A percentile compares a stretch with the other conserved stretches of the same genome.
Evolutionary conservation across 2,888 invertebrate species (phyloP).

Genomic region (Parasteatoda lunata): DNA sequence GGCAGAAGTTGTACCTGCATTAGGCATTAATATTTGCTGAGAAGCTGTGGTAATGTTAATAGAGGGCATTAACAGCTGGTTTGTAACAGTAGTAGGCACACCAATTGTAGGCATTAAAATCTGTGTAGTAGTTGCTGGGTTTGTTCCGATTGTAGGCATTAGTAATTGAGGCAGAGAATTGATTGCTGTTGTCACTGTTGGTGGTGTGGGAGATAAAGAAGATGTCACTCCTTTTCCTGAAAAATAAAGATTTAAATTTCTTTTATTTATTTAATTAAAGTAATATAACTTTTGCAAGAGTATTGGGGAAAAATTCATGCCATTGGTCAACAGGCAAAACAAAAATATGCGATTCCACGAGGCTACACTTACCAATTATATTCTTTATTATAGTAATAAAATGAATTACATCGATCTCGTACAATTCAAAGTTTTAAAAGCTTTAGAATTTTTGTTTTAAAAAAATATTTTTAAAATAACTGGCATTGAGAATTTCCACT

Average conservation of each 20-base stretch:
- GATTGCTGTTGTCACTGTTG: slow-evolving; percentile 7
- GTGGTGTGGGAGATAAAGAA: neutral
- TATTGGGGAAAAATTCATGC: too few species aligned
- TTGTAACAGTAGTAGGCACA: neutral
- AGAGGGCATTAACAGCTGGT: slow-evolving; percentile 20
- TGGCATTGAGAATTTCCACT: too few species aligned
- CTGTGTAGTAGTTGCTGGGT: neutral
- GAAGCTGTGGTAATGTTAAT: neutral
- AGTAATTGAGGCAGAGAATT: neutral
- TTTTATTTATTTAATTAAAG: too few species aligned
- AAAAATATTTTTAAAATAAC: too few species aligned
- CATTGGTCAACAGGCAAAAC: too few species aligned
- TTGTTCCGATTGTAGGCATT: neutral
- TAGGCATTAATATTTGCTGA: slow-evolving; percentile 6
- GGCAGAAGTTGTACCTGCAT: neutral
- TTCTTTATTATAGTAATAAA: too few species aligned
- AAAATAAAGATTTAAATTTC: neutral
- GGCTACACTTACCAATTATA: too few species aligned
- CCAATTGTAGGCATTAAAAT: slow-evolving; percentile 7
- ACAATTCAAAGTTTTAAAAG: too few species aligned
- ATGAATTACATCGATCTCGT: too few species aligned
- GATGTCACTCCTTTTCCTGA: neutral
- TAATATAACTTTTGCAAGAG: too few species aligned
- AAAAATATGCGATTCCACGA: too few species aligned
- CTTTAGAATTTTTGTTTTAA: too few species aligned